Evolutionary conservation across 2,888 invertebrate species (phyloP).

Genomic region (Rugalucina vietnamica): DNA sequence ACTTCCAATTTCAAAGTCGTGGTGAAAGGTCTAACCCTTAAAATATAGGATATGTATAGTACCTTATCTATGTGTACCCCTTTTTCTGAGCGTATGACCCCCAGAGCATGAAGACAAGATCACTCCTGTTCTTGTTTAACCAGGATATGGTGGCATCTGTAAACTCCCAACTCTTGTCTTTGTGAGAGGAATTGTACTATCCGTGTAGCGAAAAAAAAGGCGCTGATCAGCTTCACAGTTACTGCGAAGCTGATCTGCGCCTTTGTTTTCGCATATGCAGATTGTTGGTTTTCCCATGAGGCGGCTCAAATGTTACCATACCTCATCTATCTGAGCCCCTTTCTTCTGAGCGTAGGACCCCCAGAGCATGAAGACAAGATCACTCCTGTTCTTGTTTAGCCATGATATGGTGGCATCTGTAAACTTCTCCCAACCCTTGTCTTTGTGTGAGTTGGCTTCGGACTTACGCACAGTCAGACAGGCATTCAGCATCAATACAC

Average conservation of each 20-base stretch:
- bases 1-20: no score
- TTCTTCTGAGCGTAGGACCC: constrained; percentile 86
- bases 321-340: constrained; percentile 83
- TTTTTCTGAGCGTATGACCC: constrained; percentile 86
- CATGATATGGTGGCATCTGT: constrained; percentile 87
- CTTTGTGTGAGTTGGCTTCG: constrained; percentile 87
- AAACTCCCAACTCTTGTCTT: constrained; percentile 87
- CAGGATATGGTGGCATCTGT: constrained; percentile 87
- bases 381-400: constrained; percentile 83
- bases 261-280: no score
- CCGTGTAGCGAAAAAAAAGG: no score
- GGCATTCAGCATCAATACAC: constrained; percentile 86
- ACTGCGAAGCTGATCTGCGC: no score
- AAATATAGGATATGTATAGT: no score
- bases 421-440: constrained; percentile 87
- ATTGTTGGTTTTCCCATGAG: no score
- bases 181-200: no score
- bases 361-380: constrained; percentile 87
- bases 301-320: no score
- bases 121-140: constrained; percentile 83
- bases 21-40: no score
- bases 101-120: constrained; percentile 87
- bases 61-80: constrained; percentile 84
- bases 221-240: no score
- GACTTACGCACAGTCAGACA: constrained; percentile 86